A percentile compares a stretch with the other conserved stretches of the same genome.
These are phyloP conservation scores for Furcifer pardalis DNA, from an alignment of 2,797 vertebrate genomes.

Conservation along the genomic window DNA sequence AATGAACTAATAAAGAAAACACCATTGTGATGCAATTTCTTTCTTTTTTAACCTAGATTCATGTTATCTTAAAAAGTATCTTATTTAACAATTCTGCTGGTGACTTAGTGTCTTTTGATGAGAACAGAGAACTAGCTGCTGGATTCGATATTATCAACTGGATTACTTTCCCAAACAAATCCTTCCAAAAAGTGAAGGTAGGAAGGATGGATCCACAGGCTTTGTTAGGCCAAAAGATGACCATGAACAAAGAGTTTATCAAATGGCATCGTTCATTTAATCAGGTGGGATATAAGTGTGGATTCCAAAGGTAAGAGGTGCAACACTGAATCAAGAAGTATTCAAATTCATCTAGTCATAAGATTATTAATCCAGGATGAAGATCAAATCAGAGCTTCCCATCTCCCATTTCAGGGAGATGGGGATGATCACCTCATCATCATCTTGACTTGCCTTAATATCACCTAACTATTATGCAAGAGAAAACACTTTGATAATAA, in stretches of 20 bases:
- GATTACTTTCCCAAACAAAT: slow-evolving; percentile 20
- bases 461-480: no score
- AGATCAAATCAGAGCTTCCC: no score
- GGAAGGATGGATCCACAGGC: not conserved
- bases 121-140: slow-evolving; percentile 1
- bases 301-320: not conserved
- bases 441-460: no score
- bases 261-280: slow-evolving; percentile 1
- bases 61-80: not conserved
- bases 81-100: slow-evolving; percentile 13
- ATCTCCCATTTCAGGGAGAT: no score
- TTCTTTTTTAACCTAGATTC: not conserved
- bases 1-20: not conserved
- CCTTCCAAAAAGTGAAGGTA: not conserved
- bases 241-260: not conserved
- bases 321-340: no score
- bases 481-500: no score
- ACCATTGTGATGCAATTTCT: not conserved
- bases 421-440: no score
- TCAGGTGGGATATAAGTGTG: not conserved
- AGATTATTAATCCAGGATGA: no score
- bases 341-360: no score
- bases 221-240: not conserved
- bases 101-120: slow-evolving; percentile 4
- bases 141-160: slow-evolving; percentile 25